A percentile compares a stretch with the other conserved stretches of the same genome.
Evolutionary conservation across 2,888 invertebrate species (phyloP).

Genomic region (Punctoribates punctum): DNA sequence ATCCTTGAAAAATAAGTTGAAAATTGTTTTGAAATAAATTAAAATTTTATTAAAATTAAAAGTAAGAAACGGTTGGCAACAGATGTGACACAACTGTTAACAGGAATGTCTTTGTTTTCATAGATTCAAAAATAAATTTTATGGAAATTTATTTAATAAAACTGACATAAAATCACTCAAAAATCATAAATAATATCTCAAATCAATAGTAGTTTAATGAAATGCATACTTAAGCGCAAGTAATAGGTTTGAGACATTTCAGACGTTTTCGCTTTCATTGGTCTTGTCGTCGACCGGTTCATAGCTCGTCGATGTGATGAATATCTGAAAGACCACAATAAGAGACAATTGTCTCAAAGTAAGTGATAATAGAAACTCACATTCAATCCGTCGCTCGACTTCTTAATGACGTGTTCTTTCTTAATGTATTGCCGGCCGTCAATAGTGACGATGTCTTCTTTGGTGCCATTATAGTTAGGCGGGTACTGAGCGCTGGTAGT

Average conservation of each 20-base stretch:
- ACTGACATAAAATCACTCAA: background rate
- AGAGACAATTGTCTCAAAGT: background rate
- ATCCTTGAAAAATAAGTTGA: too few relatives aligned
- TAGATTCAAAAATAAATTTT: too few relatives aligned
- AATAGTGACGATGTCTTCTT: slow-evolving; percentile 31
- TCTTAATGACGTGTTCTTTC: slow-evolving; percentile 40
- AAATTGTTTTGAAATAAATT: background rate
- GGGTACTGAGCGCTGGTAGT: slow-evolving; percentile 21
- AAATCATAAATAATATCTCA: too few relatives aligned
- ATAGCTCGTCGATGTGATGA: slow-evolving; percentile 34
- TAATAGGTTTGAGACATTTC: background rate
- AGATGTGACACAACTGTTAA: too few relatives aligned
- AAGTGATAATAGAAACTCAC: background rate
- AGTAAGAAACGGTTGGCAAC: too few relatives aligned
- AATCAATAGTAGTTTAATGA: background rate
- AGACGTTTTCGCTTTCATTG: background rate
- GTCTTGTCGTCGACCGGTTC: slow-evolving; percentile 35
- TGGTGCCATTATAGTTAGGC: slow-evolving; percentile 40
- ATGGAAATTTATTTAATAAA: background rate
- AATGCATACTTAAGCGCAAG: background rate
- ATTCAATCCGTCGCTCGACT: slow-evolving; percentile 18
- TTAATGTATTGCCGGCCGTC: slow-evolving; percentile 35
- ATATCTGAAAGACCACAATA: slow-evolving; percentile 22
- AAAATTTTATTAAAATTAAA: background rate
- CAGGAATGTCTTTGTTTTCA: too few relatives aligned